phyloP scores from a whole-genome alignment of 2,113 vertebrate genomes.

The Callipepla californica region DNA sequence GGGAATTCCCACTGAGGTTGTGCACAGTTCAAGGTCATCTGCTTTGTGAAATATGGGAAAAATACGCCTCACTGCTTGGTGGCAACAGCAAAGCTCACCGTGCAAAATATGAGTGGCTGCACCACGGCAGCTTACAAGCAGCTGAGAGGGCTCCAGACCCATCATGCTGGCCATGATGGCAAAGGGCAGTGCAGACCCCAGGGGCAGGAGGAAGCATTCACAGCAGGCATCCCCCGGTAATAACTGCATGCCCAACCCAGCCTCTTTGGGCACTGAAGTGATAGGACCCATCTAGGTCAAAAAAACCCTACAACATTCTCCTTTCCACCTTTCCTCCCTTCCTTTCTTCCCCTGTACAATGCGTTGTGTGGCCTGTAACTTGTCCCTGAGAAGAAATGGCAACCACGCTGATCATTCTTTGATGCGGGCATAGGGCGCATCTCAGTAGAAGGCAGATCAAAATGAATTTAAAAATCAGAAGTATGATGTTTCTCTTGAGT shows the following conservation, averaged over 20 bases:
- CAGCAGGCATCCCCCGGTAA: not conserved
- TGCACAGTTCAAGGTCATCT: not conserved
- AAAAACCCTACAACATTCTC: not conserved
- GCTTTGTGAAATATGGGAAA: not conserved
- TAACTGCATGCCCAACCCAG: not conserved
- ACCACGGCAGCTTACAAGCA: rapidly evolving
- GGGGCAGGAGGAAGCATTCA: not conserved
- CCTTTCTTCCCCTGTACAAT: not conserved
- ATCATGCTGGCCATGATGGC: rapidly evolving
- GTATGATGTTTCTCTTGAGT: not conserved
- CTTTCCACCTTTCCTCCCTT: not conserved
- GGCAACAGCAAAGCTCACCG: not conserved
- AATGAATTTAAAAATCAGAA: conserved; percentile 29
- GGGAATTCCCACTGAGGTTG: not conserved
- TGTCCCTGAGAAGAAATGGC: not conserved
- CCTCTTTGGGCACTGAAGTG: not conserved
- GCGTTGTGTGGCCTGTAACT: not conserved
- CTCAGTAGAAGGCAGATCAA: not conserved
- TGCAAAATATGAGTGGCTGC: rapidly evolving
- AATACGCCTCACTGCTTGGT: not conserved
- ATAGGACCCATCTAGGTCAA: not conserved
- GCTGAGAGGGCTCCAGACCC: not conserved
- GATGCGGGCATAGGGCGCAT: not conserved
- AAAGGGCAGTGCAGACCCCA: not conserved
- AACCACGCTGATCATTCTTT: not conserved